Conservation (phyloP, 2,113 vertebrate genomes). For the Catharus bicknelli region DNA sequence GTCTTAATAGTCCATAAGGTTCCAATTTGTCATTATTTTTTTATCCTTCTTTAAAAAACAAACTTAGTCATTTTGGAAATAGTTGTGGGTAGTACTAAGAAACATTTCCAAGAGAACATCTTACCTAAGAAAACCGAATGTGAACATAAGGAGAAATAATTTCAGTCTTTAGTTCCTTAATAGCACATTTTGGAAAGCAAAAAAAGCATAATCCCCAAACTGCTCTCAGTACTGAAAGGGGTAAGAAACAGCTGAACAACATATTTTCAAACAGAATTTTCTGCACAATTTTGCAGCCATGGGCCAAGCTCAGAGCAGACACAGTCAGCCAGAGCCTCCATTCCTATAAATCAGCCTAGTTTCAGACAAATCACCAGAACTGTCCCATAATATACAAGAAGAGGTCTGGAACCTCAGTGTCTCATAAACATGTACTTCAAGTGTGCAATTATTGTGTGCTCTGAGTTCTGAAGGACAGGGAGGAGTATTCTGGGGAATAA, state of each 20-base stretch:
- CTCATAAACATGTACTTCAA: neutral
- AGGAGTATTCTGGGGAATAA: neutral
- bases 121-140: conserved; percentile 19
- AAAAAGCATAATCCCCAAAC: neutral
- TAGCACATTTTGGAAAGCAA: neutral
- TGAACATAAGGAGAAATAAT: neutral
- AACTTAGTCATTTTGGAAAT: conserved; percentile 28
- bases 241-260: neutral
- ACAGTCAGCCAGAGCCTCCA: neutral
- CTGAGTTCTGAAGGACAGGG: neutral
- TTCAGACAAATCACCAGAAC: neutral
- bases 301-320: neutral
- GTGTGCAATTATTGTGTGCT: neutral
- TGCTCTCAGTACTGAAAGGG: neutral
- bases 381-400: neutral
- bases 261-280: conserved; percentile 1
- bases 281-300: neutral
- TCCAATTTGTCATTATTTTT: conserved; percentile 52
- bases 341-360: neutral
- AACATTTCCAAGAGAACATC: conserved; percentile 13
- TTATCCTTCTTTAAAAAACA: conserved; percentile 28
- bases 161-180: neutral
- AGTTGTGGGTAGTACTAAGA: neutral
- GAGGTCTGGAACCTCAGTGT: neutral
- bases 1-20: conserved; percentile 63